phyloP scores from a whole-genome alignment of 1,140 invertebrate genomes.

The Thaumatotibia leucotreta region DNA sequence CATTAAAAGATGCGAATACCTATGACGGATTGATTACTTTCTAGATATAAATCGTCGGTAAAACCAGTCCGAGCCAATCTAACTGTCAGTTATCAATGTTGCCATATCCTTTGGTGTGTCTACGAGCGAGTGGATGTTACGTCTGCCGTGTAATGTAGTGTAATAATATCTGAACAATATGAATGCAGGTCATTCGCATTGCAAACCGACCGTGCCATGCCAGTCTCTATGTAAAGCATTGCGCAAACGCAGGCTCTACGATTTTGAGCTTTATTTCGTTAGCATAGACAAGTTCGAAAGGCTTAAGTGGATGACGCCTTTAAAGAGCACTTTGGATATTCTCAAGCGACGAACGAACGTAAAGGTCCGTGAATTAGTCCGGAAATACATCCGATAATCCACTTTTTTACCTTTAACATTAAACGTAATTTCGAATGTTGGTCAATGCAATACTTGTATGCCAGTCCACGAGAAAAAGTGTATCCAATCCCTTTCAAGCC shows the following conservation, averaged over 20 bases:
- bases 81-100: background rate
- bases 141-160: constrained; percentile 2
- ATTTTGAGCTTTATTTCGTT: background rate
- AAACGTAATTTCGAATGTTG: background rate
- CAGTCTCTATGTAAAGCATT: background rate
- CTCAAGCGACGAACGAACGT: background rate
- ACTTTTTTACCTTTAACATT: background rate
- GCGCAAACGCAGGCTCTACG: background rate
- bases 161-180: constrained; percentile 9
- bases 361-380: background rate
- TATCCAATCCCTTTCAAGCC: constrained; percentile 10
- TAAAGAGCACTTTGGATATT: background rate
- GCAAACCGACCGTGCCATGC: background rate
- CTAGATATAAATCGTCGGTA: background rate
- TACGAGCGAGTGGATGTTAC: background rate
- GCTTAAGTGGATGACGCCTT: background rate
- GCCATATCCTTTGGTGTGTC: background rate
- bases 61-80: background rate
- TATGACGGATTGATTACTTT: background rate
- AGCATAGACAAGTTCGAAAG: background rate
- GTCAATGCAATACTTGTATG: background rate
- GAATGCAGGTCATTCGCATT: constrained; percentile 11
- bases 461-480: constrained; percentile 13
- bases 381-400: background rate
- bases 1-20: background rate